Evolutionary conservation across 2,888 invertebrate genomes (phyloP).

Genomic region (Antheraea assamensis): DNA sequence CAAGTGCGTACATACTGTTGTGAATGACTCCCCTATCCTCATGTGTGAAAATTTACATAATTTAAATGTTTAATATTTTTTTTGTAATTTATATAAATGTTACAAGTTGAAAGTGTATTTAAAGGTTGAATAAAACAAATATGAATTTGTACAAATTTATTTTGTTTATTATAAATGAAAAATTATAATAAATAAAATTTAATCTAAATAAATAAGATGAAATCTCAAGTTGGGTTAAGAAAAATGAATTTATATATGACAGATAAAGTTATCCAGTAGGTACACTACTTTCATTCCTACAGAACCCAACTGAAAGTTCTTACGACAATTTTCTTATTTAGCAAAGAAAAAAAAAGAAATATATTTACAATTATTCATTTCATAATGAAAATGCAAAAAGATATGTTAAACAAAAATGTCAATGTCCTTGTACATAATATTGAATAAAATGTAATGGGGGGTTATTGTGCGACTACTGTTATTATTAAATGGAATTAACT

Average conservation of each 20-base stretch:
- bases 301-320: constrained; percentile 82
- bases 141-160: constrained; percentile 77
- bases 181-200: constrained; percentile 69
- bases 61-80: neutral
- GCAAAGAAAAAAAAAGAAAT: constrained; percentile 43
- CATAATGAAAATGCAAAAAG: neutral
- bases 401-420: neutral
- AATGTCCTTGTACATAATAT: neutral
- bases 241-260: constrained; percentile 51
- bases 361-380: constrained; percentile 63
- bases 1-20: too few species aligned
- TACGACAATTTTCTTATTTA: constrained; percentile 55
- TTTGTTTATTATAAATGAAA: constrained; percentile 68
- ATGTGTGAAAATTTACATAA: neutral
- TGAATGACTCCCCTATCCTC: too few species aligned
- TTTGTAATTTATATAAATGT: constrained; percentile 10
- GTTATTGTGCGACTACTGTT: constrained; percentile 31
- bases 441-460: constrained; percentile 5
- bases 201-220: constrained; percentile 74
- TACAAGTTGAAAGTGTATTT: constrained; percentile 21
- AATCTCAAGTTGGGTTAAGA: constrained; percentile 82
- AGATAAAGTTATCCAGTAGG: constrained; percentile 4
- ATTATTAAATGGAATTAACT: constrained; percentile 21
- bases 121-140: constrained; percentile 54
- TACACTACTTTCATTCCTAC: constrained; percentile 54